A percentile compares a stretch with the other conserved stretches of the same genome.
These are phyloP conservation scores for Drosophila athabasca DNA, from an alignment of 1,140 invertebrate genomes.

Conservation along the genomic window DNA sequence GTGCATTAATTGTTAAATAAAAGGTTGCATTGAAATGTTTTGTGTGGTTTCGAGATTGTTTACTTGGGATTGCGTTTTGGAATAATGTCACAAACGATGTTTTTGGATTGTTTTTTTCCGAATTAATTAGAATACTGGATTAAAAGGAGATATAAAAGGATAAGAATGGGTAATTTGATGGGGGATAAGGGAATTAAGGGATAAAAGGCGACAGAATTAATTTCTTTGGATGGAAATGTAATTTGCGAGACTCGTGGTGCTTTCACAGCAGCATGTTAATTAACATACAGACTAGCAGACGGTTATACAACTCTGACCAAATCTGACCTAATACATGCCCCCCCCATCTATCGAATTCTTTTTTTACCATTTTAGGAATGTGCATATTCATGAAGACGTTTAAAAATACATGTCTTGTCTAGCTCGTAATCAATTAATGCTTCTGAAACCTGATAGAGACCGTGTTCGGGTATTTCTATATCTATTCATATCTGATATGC, in stretches of 20 bases:
- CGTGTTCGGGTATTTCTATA: constrained; percentile 21
- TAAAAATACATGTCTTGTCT: constrained; percentile 31
- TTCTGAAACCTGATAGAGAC: constrained; percentile 33
- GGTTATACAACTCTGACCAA: neutral
- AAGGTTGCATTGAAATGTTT: constrained; percentile 11
- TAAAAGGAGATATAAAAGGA: too few relatives aligned
- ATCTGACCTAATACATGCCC: neutral
- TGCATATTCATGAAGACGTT: constrained; percentile 44
- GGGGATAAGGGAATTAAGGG: too few relatives aligned
- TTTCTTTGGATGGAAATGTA: too few relatives aligned
- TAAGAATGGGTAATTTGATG: too few relatives aligned
- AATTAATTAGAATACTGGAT: too few relatives aligned
- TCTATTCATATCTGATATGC: constrained; percentile 36
- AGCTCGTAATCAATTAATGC: constrained; percentile 35
- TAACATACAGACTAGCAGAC: neutral
- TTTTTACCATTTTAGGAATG: constrained; percentile 25
- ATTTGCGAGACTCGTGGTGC: too few relatives aligned
- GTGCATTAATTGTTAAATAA: constrained; percentile 18
- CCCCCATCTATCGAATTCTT: constrained; percentile 1
- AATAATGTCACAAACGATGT: constrained; percentile 7
- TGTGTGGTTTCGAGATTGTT: constrained; percentile 10
- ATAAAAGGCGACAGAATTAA: too few relatives aligned
- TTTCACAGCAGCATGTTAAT: too few relatives aligned
- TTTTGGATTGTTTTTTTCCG: too few relatives aligned
- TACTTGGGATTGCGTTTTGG: constrained; percentile 9